A percentile compares a stretch with the other conserved stretches of the same genome.
Evolutionary conservation across 2,113 vertebrate species (phyloP).

Genomic region (Ptilorrhoa leucosticta): DNA sequence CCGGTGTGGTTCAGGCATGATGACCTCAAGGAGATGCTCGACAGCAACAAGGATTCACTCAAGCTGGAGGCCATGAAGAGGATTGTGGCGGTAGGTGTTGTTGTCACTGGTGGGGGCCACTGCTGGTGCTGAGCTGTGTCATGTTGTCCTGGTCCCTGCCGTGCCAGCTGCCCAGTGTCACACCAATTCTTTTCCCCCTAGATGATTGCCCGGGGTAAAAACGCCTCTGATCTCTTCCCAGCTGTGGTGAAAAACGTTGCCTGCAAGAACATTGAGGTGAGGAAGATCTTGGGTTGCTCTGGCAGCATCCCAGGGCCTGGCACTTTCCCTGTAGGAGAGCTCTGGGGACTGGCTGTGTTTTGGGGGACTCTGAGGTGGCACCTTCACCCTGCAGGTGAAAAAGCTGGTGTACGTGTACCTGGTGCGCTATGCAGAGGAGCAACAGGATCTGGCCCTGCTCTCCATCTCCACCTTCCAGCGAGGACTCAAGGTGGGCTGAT

Average conservation of each 20-base stretch:
- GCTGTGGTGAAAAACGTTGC: conserved; percentile 98
- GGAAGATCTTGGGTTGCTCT: not conserved
- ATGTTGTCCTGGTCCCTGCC: rapidly evolving
- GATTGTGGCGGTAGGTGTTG: conserved; percentile 88
- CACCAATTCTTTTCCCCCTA: conserved; percentile 10
- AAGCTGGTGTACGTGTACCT: conserved; percentile 97
- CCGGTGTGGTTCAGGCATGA: conserved; percentile 77
- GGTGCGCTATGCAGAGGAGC: conserved; percentile 95
- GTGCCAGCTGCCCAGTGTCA: not conserved
- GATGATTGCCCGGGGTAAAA: conserved; percentile 98
- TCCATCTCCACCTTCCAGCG: conserved; percentile 98
- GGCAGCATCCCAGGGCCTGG: not conserved
- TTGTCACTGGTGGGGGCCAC: rapidly evolving
- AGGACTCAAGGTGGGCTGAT: conserved; percentile 85
- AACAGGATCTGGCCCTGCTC: conserved; percentile 94
- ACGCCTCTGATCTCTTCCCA: conserved; percentile 94
- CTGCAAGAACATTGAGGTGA: conserved; percentile 98
- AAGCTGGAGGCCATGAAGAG: conserved; percentile 99
- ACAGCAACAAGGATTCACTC: conserved; percentile 97
- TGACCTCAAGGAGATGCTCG: conserved; percentile 98
- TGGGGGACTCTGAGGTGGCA: not conserved
- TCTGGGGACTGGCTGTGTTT: not conserved
- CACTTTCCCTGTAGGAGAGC: not conserved
- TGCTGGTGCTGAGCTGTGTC: rapidly evolving
- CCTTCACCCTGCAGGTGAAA: conserved; percentile 80